Evolutionary conservation across 2,888 invertebrate species (phyloP).

Genomic region (Tetranychus truncatus): DNA sequence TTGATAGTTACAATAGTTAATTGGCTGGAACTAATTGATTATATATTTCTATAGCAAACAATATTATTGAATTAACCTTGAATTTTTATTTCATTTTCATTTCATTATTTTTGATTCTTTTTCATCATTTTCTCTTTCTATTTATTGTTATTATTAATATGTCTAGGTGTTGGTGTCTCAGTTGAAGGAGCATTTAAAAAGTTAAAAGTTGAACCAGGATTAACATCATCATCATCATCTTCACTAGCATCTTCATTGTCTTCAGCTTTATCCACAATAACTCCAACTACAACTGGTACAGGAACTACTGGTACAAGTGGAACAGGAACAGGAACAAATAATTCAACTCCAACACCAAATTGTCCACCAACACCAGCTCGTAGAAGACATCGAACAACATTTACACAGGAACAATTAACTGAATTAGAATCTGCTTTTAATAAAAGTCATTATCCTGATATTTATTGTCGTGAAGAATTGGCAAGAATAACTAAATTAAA

Average conservation of each 20-base stretch:
- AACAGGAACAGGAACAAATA: constrained; percentile 28
- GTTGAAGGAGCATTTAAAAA: constrained; percentile 93
- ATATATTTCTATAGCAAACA: not conserved
- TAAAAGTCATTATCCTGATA: constrained; percentile 98
- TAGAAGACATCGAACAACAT: constrained; percentile 88
- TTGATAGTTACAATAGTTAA: not conserved
- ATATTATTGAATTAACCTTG: not conserved
- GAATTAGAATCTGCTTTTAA: constrained; percentile 97
- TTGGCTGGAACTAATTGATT: not conserved
- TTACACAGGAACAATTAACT: constrained; percentile 95
- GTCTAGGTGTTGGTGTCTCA: not conserved
- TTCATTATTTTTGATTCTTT: not conserved
- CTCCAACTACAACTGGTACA: constrained; percentile 12
- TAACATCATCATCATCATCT: constrained; percentile 29
- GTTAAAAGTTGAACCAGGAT: constrained; percentile 56
- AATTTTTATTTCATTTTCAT: not conserved
- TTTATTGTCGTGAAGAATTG: constrained; percentile 96
- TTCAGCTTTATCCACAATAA: constrained; percentile 3
- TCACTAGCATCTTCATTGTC: constrained; percentile 8
- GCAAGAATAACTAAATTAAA: constrained; percentile 96
- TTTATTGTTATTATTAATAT: not conserved
- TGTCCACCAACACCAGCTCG: constrained; percentile 88
- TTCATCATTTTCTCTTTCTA: not conserved
- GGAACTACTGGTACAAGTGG: constrained; percentile 24
- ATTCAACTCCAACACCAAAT: constrained; percentile 38